Conservation (phyloP, 2,113 vertebrate species). For the Gallinago media region DNA sequence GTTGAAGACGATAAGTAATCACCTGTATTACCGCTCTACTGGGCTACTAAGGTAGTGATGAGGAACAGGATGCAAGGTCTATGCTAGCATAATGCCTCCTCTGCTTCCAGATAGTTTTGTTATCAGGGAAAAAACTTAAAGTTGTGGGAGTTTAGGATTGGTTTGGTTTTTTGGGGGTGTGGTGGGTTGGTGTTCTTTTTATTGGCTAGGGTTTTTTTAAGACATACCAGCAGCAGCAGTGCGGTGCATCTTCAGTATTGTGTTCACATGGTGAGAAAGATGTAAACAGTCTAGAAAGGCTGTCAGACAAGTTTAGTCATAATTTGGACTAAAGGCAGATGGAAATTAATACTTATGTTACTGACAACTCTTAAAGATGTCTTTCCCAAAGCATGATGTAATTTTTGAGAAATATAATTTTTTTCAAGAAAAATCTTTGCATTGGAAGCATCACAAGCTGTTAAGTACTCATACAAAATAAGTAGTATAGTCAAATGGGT, state of each 20-base stretch:
- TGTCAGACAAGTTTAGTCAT: background rate
- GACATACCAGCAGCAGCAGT: background rate
- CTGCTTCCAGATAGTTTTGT: background rate
- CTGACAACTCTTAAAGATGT: background rate
- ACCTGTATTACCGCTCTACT: background rate
- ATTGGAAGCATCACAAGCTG: background rate
- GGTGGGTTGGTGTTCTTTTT: background rate
- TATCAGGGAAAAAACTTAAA: background rate
- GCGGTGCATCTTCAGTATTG: background rate
- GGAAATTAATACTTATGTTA: background rate
- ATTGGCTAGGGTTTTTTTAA: background rate
- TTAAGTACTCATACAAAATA: background rate
- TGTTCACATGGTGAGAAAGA: background rate
- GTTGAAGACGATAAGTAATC: background rate
- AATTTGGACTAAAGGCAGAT: background rate
- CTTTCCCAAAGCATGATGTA: background rate
- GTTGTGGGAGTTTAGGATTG: rapidly evolving
- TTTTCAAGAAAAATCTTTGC: background rate
- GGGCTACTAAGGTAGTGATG: rapidly evolving
- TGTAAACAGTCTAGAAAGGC: background rate
- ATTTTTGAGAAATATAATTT: background rate
- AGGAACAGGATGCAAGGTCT: background rate
- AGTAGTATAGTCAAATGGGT: background rate
- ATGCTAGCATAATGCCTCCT: background rate
- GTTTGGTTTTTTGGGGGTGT: background rate